Evolutionary conservation across 1,140 invertebrate species (phyloP).

Genomic region (Pseudachorutes palmiensis): DNA sequence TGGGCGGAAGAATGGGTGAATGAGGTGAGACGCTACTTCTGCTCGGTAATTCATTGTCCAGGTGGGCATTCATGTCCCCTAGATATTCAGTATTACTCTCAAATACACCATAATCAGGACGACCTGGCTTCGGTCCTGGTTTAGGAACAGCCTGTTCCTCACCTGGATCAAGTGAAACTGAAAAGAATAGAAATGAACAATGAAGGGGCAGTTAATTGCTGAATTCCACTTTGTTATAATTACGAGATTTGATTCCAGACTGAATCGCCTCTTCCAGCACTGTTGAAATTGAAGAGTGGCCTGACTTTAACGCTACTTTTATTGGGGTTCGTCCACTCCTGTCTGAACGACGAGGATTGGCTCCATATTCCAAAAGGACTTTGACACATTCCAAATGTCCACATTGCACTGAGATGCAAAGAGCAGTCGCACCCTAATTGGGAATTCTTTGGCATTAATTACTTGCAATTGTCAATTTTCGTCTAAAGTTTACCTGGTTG

Average conservation of each 20-base stretch:
- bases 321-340: conserved; percentile 75
- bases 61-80: background rate
- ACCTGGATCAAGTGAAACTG: no score
- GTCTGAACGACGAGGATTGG: conserved; percentile 85
- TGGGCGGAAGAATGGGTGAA: conserved; percentile 51
- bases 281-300: conserved; percentile 60
- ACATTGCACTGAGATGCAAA: conserved; percentile 59
- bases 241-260: no score
- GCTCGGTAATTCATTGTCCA: conserved; percentile 3
- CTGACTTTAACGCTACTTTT: conserved; percentile 66
- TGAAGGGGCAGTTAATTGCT: no score
- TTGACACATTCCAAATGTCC: conserved; percentile 86
- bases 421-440: conserved; percentile 75
- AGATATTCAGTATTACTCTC: background rate
- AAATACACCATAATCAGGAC: no score
- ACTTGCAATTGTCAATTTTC: no score
- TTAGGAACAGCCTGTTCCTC: no score
- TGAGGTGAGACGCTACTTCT: conserved; percentile 23
- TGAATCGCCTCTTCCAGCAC: conserved; percentile 47
- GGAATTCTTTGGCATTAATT: background rate
- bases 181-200: no score
- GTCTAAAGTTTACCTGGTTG: conserved; percentile 50
- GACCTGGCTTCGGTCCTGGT: no score
- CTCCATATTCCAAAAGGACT: conserved; percentile 74
- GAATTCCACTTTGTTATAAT: no score